A percentile compares a stretch with the other conserved stretches of the same genome.
Evolutionary conservation across 2,113 vertebrate species (phyloP).

Genomic region (Amia ocellicauda): DNA sequence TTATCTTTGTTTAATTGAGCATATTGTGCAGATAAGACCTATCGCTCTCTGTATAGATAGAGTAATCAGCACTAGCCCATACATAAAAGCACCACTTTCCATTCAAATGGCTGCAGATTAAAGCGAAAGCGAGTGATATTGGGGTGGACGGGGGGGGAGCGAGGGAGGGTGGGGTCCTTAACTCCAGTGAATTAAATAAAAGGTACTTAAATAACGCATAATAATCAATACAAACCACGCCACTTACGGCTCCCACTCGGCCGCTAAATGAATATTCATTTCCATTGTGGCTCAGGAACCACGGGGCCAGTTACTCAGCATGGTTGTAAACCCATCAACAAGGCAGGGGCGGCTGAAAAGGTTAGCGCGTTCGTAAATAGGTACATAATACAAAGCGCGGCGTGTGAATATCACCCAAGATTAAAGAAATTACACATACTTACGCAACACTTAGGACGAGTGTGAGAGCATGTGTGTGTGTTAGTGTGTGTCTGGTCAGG

Average conservation of each 20-base stretch:
- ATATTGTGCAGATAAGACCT: conserved; percentile 44
- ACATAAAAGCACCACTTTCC: conserved; percentile 29
- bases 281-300: conserved; percentile 62
- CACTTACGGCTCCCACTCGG: conserved; percentile 39
- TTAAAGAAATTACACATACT: not conserved
- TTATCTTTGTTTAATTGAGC: conserved; percentile 52
- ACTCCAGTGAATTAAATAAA: conserved; percentile 70
- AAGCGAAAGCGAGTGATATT: conserved; percentile 31
- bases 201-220: conserved; percentile 66
- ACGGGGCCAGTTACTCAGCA: conserved; percentile 37
- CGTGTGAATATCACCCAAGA: conserved; percentile 3
- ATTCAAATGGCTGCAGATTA: conserved; percentile 45
- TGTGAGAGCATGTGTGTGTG: not conserved
- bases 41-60: conserved; percentile 23
- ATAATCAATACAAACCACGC: conserved; percentile 54
- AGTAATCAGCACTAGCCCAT: conserved; percentile 6
- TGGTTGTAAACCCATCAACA: conserved; percentile 55
- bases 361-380: conserved; percentile 70
- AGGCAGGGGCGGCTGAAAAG: conserved; percentile 57
- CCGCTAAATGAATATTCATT: conserved; percentile 45
- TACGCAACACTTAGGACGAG: not conserved
- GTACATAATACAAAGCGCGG: conserved; percentile 40
- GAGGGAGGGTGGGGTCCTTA: conserved; percentile 56
- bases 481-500: not conserved
- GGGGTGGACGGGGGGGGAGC: not conserved